These are phyloP conservation scores for Tineola bisselliella DNA, from an alignment of 2,888 invertebrate genomes.

Conservation along the genomic window DNA sequence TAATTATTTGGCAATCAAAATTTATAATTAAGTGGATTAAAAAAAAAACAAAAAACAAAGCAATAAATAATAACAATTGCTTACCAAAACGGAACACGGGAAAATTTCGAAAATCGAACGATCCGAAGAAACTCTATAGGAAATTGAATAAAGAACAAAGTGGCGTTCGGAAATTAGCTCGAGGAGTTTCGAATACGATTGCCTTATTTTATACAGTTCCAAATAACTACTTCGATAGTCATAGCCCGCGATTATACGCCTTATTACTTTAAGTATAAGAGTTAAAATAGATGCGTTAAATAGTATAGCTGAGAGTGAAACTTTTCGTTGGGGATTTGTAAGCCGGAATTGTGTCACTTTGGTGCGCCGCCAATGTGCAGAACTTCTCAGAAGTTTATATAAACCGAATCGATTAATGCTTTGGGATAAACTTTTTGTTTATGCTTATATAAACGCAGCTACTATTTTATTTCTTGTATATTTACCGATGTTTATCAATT, in stretches of 20 bases:
- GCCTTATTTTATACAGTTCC: not conserved
- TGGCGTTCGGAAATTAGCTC: conserved; percentile 65
- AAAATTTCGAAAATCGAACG: conserved; percentile 25
- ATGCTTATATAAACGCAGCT: not conserved
- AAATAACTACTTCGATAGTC: not conserved
- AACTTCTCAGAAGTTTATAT: conserved; percentile 56
- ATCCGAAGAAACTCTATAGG: conserved; percentile 46
- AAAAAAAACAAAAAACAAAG: conserved; percentile 29
- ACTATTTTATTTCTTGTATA: not conserved
- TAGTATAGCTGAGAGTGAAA: not conserved
- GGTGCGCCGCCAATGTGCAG: conserved; percentile 20
- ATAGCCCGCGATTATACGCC: too few species aligned
- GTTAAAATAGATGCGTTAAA: not conserved
- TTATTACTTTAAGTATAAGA: too few species aligned
- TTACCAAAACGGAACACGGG: not conserved
- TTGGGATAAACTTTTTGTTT: not conserved
- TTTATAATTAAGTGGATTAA: too few species aligned
- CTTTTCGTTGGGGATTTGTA: not conserved
- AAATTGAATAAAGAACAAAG: conserved; percentile 67
- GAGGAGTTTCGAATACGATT: conserved; percentile 51
- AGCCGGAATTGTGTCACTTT: conserved; percentile 59
- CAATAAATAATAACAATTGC: conserved; percentile 22
- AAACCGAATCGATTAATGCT: conserved; percentile 27
- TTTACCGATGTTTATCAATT: too few species aligned
- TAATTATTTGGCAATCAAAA: too few species aligned